Conservation (phyloP, 2,797 vertebrate genomes). For the Neosilurus mollespiculum region DNA sequence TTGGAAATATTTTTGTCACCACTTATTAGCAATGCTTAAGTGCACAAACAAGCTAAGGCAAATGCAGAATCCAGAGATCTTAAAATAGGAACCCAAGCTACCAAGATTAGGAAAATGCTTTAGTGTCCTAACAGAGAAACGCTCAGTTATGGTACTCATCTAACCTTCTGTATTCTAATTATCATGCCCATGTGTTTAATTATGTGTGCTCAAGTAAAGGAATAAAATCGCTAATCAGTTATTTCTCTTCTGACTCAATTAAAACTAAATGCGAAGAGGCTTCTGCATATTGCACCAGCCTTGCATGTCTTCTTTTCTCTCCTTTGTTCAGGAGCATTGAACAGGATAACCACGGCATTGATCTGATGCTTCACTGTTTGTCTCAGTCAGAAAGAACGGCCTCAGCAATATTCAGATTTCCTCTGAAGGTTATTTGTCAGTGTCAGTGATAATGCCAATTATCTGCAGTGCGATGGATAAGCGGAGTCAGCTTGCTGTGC, state of each 20-base stretch:
- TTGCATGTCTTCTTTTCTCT: slow-evolving; percentile 26
- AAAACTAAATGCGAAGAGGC: not conserved
- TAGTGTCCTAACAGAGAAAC: not conserved
- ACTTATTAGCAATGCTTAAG: slow-evolving; percentile 9
- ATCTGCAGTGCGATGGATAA: slow-evolving; percentile 54
- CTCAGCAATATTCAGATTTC: slow-evolving; percentile 63
- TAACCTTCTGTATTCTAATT: slow-evolving; percentile 13
- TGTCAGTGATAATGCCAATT: slow-evolving; percentile 64
- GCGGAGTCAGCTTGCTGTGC: slow-evolving; percentile 51
- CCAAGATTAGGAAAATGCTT: not conserved
- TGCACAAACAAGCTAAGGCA: not conserved
- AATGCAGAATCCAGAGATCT: not conserved
- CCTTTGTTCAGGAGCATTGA: slow-evolving; percentile 47
- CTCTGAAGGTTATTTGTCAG: slow-evolving; percentile 63
- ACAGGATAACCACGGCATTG: slow-evolving; percentile 54
- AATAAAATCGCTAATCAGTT: not conserved
- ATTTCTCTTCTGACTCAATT: slow-evolving; percentile 10
- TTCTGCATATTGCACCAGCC: not conserved
- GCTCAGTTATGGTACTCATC: not conserved
- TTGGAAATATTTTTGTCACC: slow-evolving; percentile 9
- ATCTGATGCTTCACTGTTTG: slow-evolving; percentile 58
- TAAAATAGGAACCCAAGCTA: not conserved
- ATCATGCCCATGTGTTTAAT: not conserved
- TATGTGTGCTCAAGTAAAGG: not conserved
- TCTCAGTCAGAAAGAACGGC: slow-evolving; percentile 55